Evolutionary conservation across 2,113 vertebrate genomes (phyloP).

Genomic region (Cranoglanis bouderius): DNA sequence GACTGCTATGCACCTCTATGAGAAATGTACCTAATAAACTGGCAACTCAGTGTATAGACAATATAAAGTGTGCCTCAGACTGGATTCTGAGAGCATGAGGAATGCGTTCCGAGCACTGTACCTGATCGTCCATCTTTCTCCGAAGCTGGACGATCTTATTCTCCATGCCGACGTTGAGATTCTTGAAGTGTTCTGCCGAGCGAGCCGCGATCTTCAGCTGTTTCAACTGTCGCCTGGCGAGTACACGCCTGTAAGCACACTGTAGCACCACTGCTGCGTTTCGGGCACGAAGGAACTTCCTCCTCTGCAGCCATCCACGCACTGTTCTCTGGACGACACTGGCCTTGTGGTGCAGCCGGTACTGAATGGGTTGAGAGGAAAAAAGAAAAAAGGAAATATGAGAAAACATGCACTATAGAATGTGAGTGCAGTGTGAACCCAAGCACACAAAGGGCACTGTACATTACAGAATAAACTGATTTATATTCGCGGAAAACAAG

Average conservation of each 20-base stretch:
- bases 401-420: background rate
- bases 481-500: background rate
- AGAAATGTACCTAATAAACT: background rate
- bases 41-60: background rate
- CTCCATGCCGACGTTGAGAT: constrained; percentile 95
- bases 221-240: constrained; percentile 79
- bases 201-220: constrained; percentile 88
- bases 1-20: background rate
- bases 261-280: constrained; percentile 82
- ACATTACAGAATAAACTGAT: background rate
- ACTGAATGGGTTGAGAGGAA: constrained; percentile 65
- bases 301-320: constrained; percentile 82
- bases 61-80: too few relatives aligned
- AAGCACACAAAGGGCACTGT: background rate
- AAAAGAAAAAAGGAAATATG: accelerated
- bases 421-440: background rate
- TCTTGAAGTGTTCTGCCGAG: constrained; percentile 85
- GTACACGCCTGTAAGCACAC: constrained; percentile 80
- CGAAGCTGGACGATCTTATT: constrained; percentile 97
- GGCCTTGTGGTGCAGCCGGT: constrained; percentile 86
- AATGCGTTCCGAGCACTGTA: constrained; percentile 45
- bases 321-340: constrained; percentile 80
- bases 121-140: constrained; percentile 93
- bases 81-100: background rate
- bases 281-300: constrained; percentile 63